A percentile compares a stretch with the other conserved stretches of the same genome.
These are phyloP conservation scores for Ormia ochracea DNA, from an alignment of 2,888 invertebrate genomes.

Conservation along the genomic window DNA sequence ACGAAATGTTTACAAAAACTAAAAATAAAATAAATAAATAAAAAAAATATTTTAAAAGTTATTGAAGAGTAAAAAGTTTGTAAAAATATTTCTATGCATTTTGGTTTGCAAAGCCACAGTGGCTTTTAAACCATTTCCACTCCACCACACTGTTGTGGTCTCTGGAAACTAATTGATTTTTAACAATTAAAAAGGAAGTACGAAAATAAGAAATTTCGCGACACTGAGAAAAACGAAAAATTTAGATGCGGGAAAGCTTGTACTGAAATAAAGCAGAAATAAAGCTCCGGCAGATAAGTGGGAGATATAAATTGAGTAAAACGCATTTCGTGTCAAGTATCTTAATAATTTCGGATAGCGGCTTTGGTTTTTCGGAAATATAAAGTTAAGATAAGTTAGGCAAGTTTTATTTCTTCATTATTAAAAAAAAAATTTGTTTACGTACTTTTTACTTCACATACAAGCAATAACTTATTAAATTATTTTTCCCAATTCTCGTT, in stretches of 20 bases:
- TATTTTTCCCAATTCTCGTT: too few species aligned
- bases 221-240: not conserved
- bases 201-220: not conserved
- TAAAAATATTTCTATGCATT: conserved; percentile 25
- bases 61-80: not conserved
- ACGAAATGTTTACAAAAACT: not conserved
- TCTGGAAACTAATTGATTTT: conserved; percentile 15
- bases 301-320: too few species aligned
- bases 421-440: too few species aligned
- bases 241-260: not conserved
- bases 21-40: too few species aligned
- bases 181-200: not conserved
- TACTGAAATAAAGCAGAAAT: not conserved
- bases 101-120: not conserved
- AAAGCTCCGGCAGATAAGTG: too few species aligned
- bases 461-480: too few species aligned
- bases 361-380: too few species aligned
- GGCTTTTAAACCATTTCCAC: conserved; percentile 49
- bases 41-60: not conserved
- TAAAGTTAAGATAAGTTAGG: too few species aligned
- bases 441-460: too few species aligned
- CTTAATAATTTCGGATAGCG: too few species aligned
- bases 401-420: too few species aligned
- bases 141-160: not conserved
- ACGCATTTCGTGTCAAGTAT: too few species aligned